Percentiles rank a stretch among this genome's conserved stretches.
These are phyloP conservation scores for Oriolus oriolus DNA, from an alignment of 2,113 vertebrate genomes.

Conservation along the genomic window DNA sequence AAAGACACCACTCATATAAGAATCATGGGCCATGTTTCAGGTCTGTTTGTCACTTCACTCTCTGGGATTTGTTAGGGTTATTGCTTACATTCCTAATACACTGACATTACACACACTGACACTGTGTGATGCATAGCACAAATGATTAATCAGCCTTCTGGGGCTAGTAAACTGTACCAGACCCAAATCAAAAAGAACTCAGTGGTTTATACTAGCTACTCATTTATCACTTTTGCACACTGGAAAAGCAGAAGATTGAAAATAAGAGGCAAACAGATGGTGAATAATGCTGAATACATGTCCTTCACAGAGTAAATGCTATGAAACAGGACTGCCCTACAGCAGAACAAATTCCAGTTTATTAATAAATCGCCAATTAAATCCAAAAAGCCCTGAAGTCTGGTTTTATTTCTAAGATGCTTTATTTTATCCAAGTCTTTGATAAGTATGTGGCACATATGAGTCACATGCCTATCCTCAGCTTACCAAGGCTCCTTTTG, in stretches of 20 bases:
- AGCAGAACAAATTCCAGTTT: neutral
- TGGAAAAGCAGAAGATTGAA: neutral
- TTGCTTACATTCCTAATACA: neutral
- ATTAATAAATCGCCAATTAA: neutral
- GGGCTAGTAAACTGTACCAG: neutral
- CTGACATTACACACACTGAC: neutral
- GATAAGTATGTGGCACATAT: fast-evolving
- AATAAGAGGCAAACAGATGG: neutral
- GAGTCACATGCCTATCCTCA: neutral
- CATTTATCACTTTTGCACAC: neutral
- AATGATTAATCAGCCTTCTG: neutral
- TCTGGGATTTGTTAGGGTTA: neutral
- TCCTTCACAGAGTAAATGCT: neutral
- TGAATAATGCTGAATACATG: neutral
- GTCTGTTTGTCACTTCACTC: neutral
- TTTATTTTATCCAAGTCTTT: neutral
- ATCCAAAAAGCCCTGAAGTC: neutral
- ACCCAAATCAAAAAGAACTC: neutral
- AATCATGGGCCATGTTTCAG: neutral
- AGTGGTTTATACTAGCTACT: neutral
- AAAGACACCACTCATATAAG: neutral
- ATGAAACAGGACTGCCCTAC: neutral
- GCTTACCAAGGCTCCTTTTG: neutral
- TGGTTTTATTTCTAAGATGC: neutral
- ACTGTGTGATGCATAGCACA: neutral